phyloP scores from a whole-genome alignment of 2,113 vertebrate species.

The Aleadryas rufinucha region DNA sequence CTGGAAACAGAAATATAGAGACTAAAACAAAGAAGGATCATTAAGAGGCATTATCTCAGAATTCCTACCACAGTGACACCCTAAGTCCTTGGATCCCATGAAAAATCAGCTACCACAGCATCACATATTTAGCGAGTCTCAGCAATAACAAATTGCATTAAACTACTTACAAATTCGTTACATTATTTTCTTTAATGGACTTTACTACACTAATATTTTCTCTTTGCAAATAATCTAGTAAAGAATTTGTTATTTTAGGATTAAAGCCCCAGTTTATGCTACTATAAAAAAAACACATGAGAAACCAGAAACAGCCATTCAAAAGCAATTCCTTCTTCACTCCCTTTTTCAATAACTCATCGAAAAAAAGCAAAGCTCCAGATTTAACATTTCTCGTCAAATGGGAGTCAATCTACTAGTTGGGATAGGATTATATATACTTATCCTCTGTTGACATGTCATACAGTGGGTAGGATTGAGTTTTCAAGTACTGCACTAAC shows the following conservation, averaged over 20 bases:
- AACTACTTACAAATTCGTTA: not conserved
- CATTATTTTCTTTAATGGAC: not conserved
- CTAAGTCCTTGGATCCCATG: not conserved
- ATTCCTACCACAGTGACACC: not conserved
- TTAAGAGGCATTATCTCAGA: not conserved
- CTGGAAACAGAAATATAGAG: not conserved
- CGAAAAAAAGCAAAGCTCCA: not conserved
- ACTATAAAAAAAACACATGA: accelerated
- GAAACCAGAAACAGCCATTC: not conserved
- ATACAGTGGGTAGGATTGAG: accelerated
- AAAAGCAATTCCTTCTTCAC: not conserved
- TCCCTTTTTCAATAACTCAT: not conserved
- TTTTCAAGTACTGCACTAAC: not conserved
- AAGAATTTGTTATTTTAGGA: not conserved
- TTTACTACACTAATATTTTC: not conserved
- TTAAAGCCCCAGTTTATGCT: not conserved
- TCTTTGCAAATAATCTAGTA: not conserved
- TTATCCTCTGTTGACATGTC: not conserved
- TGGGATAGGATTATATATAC: not conserved
- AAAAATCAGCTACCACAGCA: not conserved
- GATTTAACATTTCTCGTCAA: not conserved
- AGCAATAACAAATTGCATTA: not conserved
- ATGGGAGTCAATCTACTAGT: not conserved
- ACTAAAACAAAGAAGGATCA: not conserved
- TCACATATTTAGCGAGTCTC: not conserved